Base-by-base conservation (phyloP, 2,113 vertebrate genomes). In the Glaucidium brasilianum region DNA sequence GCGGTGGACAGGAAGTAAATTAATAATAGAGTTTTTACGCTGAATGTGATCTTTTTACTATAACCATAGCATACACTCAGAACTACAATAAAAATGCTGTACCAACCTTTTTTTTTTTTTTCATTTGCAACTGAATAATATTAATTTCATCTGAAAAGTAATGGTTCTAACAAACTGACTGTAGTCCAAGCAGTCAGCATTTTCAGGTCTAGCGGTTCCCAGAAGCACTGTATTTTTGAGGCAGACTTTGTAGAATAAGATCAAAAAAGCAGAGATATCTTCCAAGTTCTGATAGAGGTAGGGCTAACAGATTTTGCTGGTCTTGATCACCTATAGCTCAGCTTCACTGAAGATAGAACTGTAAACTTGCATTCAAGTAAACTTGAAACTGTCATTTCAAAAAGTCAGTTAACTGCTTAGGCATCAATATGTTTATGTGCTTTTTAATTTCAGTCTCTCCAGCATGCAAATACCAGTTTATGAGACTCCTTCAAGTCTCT, bases 81-180 rank as follows among this genome's bases (percentile, higher is more conserved):
- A 86, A 32, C 53, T 89, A 91, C 89, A 92, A 92, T 91, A 85
- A 92, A 92, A 96, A 35, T 82, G 77, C 91, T 92, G 86, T 59
- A 91, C 32, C 69, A 72, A 94, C 58, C 49, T 56, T 64, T 81
- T 86, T 92, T 43, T 43, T 91, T 56, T 39, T 94, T 88, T 94
- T 66, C 59, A 96, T 92, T 91, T 94, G 58, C 88, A 89, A 60
- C 25, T 85, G 86, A 85, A 91, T 84, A 97, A 84, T 85, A 94
- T 85, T 94, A 93, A 96, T 92, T 92, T 96, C 83, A 81, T 96
- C 86, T 94, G 92, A 93, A 95, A 97, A 92, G 85, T 78, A 88
- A 64, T 94, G 72, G 35, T 68, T 93, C 74, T 86, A 75, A 95
- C 49, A 94, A 85, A 82, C 45, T 62, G 73, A 69, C n/a, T 59